Conservation (phyloP, 2,113 vertebrate species). For the Mesembrinibis cayennensis region DNA sequence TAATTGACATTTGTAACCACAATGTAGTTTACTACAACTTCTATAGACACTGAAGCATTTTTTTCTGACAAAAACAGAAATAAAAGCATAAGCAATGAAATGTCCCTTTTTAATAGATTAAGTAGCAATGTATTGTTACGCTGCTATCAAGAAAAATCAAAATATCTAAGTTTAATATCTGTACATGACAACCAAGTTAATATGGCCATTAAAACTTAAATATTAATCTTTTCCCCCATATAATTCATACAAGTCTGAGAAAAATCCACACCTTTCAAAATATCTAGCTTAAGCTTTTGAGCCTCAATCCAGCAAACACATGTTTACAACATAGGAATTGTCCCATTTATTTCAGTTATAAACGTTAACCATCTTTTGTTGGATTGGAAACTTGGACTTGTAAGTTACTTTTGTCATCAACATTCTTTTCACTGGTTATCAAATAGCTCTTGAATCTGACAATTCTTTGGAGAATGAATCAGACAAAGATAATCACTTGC, state of each 20-base stretch:
- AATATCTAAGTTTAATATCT: background rate
- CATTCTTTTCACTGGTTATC: background rate
- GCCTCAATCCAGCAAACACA: background rate
- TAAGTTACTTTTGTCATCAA: background rate
- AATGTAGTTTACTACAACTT: background rate
- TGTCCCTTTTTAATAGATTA: background rate
- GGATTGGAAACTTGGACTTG: background rate
- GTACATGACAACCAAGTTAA: background rate
- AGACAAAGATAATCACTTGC: background rate
- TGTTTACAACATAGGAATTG: background rate
- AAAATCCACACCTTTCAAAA: background rate
- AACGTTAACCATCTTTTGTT: background rate
- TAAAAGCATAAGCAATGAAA: background rate
- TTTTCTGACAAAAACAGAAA: background rate
- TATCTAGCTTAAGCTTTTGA: background rate
- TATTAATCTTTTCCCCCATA: too few species aligned
- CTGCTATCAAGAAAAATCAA: background rate
- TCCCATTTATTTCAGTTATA: background rate
- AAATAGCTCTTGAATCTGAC: background rate
- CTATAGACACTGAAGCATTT: background rate
- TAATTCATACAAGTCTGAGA: background rate
- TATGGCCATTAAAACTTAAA: background rate
- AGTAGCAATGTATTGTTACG: background rate
- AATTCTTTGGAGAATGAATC: background rate
- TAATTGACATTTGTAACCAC: background rate